Percentiles rank a stretch among this genome's conserved stretches.
Evolutionary conservation across 2,797 vertebrate species (phyloP).

Genomic region (Argentina silus): DNA sequence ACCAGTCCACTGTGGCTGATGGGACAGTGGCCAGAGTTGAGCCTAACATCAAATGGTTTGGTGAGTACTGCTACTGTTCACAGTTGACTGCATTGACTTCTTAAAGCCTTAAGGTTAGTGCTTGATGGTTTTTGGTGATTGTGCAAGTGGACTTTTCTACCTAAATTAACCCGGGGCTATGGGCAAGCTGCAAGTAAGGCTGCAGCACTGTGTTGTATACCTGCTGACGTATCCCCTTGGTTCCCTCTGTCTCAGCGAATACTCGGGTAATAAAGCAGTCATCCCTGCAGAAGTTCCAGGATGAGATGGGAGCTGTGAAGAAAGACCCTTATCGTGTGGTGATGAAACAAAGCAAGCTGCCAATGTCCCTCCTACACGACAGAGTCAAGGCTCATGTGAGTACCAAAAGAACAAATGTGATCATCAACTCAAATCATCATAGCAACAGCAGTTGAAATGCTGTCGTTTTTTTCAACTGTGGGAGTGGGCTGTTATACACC

Average conservation of each 20-base stretch:
- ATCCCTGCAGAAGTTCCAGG: constrained; percentile 95
- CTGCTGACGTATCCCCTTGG: background rate
- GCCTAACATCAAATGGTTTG: constrained; percentile 98
- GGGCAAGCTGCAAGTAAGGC: no score
- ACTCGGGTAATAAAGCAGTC: constrained; percentile 97
- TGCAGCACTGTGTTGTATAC: no score
- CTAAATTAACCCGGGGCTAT: no score
- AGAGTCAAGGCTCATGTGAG: constrained; percentile 92
- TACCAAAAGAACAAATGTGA: constrained; percentile 35
- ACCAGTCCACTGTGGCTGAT: constrained; percentile 89
- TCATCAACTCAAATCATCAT: no score
- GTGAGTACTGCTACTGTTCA: constrained; percentile 75
- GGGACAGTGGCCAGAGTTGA: constrained; percentile 96
- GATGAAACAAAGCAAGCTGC: constrained; percentile 94
- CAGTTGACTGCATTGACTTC: no score
- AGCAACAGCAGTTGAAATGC: no score
- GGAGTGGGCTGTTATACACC: no score
- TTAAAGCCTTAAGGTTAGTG: no score
- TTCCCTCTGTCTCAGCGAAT: constrained; percentile 81
- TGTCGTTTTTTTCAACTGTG: no score
- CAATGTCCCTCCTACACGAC: constrained; percentile 94
- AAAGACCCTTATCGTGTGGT: constrained; percentile 95
- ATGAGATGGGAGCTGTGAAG: constrained; percentile 91
- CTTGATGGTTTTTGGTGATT: no score
- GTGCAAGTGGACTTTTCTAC: no score